A percentile compares a stretch with the other conserved stretches of the same genome.
Conservation (phyloP, 2,797 vertebrate species). For the Acanthurus tractus region DNA sequence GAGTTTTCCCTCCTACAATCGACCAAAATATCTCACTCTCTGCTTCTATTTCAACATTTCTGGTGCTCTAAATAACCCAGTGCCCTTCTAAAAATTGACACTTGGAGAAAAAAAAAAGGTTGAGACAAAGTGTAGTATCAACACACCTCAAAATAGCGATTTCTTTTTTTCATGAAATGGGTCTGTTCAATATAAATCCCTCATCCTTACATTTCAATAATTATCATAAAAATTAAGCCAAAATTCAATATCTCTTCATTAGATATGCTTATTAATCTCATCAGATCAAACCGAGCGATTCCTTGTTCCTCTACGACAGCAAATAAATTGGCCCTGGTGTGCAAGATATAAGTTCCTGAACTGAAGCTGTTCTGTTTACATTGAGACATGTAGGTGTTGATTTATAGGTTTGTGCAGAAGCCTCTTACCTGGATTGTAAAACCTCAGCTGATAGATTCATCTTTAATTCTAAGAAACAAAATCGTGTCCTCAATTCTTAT, state of each 20-base stretch:
- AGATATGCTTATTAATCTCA: conserved; percentile 17
- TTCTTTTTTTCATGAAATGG: conserved; percentile 4
- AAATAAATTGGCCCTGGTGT: conserved; percentile 22
- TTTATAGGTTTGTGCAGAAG: background rate
- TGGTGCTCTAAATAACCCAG: background rate
- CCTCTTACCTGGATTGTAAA: background rate
- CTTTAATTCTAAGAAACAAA: conserved; percentile 4
- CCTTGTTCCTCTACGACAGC: conserved; percentile 11
- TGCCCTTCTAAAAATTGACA: conserved; percentile 7
- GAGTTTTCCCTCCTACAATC: background rate
- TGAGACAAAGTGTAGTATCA: conserved; percentile 2
- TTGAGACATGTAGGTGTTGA: background rate
- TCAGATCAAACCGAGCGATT: conserved; percentile 18
- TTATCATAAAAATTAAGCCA: background rate
- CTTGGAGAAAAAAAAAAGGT: conserved; percentile 2
- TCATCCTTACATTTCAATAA: background rate
- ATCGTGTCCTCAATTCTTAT: conserved; percentile 1
- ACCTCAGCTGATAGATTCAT: background rate
- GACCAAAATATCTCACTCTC: background rate
- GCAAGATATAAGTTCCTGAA: conserved; percentile 16
- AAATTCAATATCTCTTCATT: background rate
- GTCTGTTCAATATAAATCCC: background rate
- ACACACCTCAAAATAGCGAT: background rate
- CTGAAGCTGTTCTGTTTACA: conserved; percentile 2
- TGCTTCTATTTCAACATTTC: conserved; percentile 13